Evolutionary conservation across 2,888 invertebrate species (phyloP).

Genomic region (Dryobota labecula): DNA sequence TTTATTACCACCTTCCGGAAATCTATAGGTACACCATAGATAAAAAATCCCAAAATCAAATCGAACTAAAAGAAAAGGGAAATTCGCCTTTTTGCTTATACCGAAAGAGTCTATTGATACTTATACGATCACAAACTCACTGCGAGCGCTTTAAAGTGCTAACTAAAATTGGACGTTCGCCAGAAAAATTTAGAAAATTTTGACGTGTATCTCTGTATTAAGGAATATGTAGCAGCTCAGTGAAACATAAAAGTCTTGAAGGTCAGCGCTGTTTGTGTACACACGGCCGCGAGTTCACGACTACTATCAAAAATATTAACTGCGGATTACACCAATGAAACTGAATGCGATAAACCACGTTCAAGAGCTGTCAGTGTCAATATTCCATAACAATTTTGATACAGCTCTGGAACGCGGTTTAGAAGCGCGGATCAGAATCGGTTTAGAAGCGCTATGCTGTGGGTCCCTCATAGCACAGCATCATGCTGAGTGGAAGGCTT

Average conservation of each 20-base stretch:
- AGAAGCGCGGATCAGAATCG: too few species aligned
- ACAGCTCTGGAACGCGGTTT: too few species aligned
- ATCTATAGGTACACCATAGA: background rate
- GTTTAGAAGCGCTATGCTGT: too few species aligned
- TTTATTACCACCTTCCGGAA: background rate
- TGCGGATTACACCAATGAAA: background rate
- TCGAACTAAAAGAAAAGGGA: background rate
- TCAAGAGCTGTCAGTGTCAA: background rate
- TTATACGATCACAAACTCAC: slow-evolving; percentile 8
- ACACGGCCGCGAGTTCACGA: slow-evolving; percentile 8
- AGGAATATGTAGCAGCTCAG: slow-evolving; percentile 28
- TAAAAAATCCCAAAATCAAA: background rate
- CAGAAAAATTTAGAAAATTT: slow-evolving; percentile 39
- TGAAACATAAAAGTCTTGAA: slow-evolving; percentile 27
- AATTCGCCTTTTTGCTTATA: background rate
- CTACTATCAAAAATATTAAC: background rate
- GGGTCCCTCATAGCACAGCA: too few species aligned
- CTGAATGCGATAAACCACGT: background rate
- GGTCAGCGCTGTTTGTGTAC: slow-evolving; percentile 44
- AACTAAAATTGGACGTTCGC: slow-evolving; percentile 46
- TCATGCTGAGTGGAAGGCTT: too few species aligned
- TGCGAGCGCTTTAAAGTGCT: slow-evolving; percentile 33
- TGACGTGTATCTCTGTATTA: slow-evolving; percentile 45
- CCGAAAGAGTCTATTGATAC: too few species aligned
- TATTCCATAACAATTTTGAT: background rate